phyloP scores from a whole-genome alignment of 2,113 vertebrate genomes.

The Plotosus lineatus region DNA sequence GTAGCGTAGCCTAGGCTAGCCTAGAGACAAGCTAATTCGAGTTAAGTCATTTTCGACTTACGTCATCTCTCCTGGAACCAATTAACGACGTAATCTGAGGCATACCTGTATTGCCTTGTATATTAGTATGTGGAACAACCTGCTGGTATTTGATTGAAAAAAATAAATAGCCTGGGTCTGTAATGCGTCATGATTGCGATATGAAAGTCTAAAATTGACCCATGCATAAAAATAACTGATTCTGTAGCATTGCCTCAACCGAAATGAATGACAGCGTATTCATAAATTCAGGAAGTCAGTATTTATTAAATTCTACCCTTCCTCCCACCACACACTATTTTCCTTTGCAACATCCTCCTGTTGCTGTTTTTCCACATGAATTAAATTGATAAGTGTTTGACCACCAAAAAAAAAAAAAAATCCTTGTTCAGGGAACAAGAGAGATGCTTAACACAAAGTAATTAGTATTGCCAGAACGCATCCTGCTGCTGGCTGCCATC shows the following conservation, averaged over 20 bases:
- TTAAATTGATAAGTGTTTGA: constrained; percentile 14
- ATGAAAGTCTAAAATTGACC: not conserved
- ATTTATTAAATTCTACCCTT: constrained; percentile 22
- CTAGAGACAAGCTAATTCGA: too few relatives aligned
- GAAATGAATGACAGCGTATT: not conserved
- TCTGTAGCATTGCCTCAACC: not conserved
- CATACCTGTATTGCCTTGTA: too few relatives aligned
- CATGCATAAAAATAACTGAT: not conserved
- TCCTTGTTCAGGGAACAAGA: not conserved
- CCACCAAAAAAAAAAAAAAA: too few relatives aligned
- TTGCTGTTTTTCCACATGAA: constrained; percentile 12
- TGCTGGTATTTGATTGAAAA: too few relatives aligned
- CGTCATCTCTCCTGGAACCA: too few relatives aligned
- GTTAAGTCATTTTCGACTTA: too few relatives aligned
- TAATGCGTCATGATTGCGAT: not conserved
- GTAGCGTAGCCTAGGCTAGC: too few relatives aligned
- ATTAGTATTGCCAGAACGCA: constrained; percentile 48
- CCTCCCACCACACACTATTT: constrained; percentile 33
- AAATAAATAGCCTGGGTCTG: too few relatives aligned
- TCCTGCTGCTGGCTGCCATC: constrained; percentile 36
- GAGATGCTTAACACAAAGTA: constrained; percentile 18
- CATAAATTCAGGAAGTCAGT: not conserved
- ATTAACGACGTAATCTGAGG: too few relatives aligned
- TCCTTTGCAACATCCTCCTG: not conserved
- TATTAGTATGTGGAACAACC: too few relatives aligned